These are phyloP conservation scores for Pimpla rufipes DNA, from an alignment of 2,888 invertebrate species.

Conservation along the genomic window DNA sequence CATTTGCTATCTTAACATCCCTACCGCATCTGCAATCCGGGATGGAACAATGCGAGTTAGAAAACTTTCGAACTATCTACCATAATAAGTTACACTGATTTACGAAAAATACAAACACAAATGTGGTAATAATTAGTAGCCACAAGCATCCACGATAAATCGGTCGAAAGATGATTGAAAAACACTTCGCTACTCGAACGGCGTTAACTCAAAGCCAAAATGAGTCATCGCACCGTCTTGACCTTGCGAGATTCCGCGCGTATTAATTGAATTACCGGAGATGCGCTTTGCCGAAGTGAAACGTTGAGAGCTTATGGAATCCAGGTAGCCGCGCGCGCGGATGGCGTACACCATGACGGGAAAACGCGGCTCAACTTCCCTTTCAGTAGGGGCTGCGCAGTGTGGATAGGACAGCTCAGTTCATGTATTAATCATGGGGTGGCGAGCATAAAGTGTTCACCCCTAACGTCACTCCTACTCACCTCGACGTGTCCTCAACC, in stretches of 20 bases:
- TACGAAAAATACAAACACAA: no score
- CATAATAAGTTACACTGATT: no score
- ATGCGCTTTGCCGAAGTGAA: not conserved
- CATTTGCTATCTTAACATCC: no score
- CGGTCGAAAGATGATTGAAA: no score
- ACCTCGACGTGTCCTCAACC: constrained; percentile 56
- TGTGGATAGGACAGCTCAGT: constrained; percentile 70
- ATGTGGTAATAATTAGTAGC: no score
- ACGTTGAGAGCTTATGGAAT: not conserved
- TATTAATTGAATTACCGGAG: not conserved
- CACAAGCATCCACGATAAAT: no score
- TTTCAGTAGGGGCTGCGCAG: constrained; percentile 16
- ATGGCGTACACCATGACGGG: constrained; percentile 4
- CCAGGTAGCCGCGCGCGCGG: not conserved
- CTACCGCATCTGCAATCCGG: no score
- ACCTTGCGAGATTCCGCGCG: not conserved
- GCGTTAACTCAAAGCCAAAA: not conserved
- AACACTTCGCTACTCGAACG: no score
- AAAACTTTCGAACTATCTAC: no score
- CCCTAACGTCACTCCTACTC: constrained; percentile 62
- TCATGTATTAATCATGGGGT: constrained; percentile 74
- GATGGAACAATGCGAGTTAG: no score
- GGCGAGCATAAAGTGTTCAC: constrained; percentile 66
- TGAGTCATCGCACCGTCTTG: not conserved
- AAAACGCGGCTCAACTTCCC: constrained; percentile 46